A percentile compares a stretch with the other conserved stretches of the same genome.
Conservation (phyloP, 92 coral and sea anemone species). For the Galaxea fascicularis region DNA sequence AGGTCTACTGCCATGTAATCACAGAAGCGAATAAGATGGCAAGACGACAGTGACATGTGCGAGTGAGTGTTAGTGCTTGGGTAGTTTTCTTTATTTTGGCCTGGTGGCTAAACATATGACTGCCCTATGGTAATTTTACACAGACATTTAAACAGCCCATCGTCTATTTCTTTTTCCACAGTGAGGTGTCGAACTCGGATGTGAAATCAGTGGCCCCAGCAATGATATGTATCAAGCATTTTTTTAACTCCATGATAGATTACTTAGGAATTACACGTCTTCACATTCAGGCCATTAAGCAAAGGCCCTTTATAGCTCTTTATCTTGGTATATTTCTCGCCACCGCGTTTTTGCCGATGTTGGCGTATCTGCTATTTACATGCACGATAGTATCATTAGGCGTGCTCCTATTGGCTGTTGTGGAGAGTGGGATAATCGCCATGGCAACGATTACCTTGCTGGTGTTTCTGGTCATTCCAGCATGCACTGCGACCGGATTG, state of each 20-base stretch:
- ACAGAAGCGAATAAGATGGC: no score
- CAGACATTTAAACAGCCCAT: background rate
- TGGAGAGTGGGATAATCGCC: slow-evolving; percentile 46
- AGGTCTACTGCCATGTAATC: no score
- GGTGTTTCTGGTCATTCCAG: slow-evolving; percentile 47
- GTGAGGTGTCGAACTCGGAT: background rate
- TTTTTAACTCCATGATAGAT: background rate
- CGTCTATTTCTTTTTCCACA: background rate
- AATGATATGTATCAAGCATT: background rate
- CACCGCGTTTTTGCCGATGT: slow-evolving; percentile 38
- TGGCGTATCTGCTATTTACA: slow-evolving; percentile 28
- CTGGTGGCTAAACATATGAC: no score
- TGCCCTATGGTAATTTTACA: no score
- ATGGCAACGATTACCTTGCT: slow-evolving; percentile 36
- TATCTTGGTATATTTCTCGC: slow-evolving; percentile 33
- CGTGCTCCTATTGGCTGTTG: slow-evolving; percentile 25
- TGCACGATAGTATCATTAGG: slow-evolving; percentile 35
- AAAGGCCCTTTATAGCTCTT: slow-evolving; percentile 37
- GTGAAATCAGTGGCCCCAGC: background rate
- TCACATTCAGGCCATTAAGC: background rate
- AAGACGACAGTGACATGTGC: no score
- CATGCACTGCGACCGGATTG: slow-evolving; percentile 18
- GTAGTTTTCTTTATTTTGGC: no score
- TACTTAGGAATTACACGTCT: background rate
- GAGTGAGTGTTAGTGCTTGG: no score